phyloP scores from a whole-genome alignment of 2,888 invertebrate species.

The Priocnemis perturbator region DNA sequence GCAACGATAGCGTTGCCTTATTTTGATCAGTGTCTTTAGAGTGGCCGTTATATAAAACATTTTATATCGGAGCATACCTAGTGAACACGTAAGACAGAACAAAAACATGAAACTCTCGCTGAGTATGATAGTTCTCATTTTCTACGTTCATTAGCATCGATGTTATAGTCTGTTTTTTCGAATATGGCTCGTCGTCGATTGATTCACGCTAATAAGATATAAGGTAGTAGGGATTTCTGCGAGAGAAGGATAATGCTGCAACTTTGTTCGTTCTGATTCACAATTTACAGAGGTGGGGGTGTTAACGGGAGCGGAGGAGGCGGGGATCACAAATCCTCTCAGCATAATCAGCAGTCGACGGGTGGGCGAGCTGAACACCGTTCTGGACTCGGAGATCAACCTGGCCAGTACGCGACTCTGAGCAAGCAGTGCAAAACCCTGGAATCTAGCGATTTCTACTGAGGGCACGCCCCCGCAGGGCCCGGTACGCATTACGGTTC shows the following conservation, averaged over 20 bases:
- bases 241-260: conserved; percentile 65
- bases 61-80: conserved; percentile 13
- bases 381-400: conserved; percentile 75
- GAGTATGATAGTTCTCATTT: background rate
- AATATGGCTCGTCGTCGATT: background rate
- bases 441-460: conserved; percentile 96
- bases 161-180: background rate
- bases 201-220: conserved; percentile 6
- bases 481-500: conserved; percentile 60
- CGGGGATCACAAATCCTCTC: conserved; percentile 74
- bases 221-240: conserved; percentile 29
- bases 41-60: too few relatives aligned
- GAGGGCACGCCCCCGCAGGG: conserved; percentile 83
- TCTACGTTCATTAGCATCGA: background rate
- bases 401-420: conserved; percentile 92
- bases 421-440: conserved; percentile 97
- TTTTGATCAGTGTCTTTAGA: too few relatives aligned
- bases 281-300: conserved; percentile 75
- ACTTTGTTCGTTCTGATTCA: conserved; percentile 66
- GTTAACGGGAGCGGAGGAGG: conserved; percentile 72
- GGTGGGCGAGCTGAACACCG: conserved; percentile 76
- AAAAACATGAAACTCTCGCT: background rate
- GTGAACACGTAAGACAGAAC: background rate
- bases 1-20: background rate
- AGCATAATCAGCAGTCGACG: conserved; percentile 77